A percentile compares a stretch with the other conserved stretches of the same genome.
Conservation (phyloP, 1,140 invertebrate species). For the Hyposmocoma kahamanoa region DNA sequence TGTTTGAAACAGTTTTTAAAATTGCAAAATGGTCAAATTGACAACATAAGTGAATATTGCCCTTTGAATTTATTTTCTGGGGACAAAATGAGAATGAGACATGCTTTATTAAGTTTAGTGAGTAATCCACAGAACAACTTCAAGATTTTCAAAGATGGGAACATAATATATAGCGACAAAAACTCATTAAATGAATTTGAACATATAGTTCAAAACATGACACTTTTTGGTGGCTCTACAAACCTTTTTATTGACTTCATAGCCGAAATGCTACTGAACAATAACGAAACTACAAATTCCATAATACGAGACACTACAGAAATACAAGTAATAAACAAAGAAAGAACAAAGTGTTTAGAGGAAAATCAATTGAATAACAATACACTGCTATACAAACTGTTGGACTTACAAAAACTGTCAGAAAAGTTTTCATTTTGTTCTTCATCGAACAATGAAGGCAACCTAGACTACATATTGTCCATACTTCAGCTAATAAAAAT, state of each 20-base stretch:
- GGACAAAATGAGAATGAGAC: slow-evolving; percentile 74
- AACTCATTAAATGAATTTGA: slow-evolving; percentile 27
- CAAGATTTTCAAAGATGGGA: slow-evolving; percentile 79
- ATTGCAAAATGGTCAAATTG: slow-evolving; percentile 71
- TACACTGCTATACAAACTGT: slow-evolving; percentile 46
- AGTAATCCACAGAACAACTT: slow-evolving; percentile 84
- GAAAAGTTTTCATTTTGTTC: slow-evolving; percentile 20
- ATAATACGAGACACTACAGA: slow-evolving; percentile 15
- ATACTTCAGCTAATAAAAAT: slow-evolving; percentile 28
- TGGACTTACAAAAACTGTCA: slow-evolving; percentile 49
- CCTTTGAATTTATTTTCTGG: slow-evolving; percentile 85
- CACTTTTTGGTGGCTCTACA: slow-evolving; percentile 22
- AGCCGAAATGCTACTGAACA: slow-evolving; percentile 36
- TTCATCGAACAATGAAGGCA: slow-evolving; percentile 4
- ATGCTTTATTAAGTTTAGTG: slow-evolving; percentile 75
- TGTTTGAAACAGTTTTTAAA: slow-evolving; percentile 83
- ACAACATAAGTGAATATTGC: slow-evolving; percentile 76
- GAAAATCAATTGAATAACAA: slow-evolving; percentile 20
- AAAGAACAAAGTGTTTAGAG: slow-evolving; percentile 29
- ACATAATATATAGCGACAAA: slow-evolving; percentile 74
- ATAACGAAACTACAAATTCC: slow-evolving; percentile 14
- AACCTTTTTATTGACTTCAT: slow-evolving; percentile 48
- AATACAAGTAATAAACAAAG: background rate
- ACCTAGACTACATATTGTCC: slow-evolving; percentile 30
- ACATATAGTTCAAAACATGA: slow-evolving; percentile 22